Evolutionary conservation across 2,888 invertebrate species (phyloP).

Genomic region (Tinea pellionella): DNA sequence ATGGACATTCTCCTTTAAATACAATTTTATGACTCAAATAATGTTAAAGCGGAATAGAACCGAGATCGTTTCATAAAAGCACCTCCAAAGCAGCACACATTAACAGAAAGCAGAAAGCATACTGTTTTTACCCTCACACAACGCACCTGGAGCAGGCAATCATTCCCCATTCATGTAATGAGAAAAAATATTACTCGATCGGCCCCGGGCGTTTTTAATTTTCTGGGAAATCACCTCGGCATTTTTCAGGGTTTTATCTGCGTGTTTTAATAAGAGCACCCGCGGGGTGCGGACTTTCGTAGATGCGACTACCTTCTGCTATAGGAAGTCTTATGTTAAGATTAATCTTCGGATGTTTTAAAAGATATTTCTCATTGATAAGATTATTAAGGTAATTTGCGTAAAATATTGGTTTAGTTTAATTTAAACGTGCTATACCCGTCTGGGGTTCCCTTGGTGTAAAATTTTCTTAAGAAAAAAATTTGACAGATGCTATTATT

Average conservation of each 20-base stretch:
- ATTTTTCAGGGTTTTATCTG: constrained; percentile 24
- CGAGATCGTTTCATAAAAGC: not conserved
- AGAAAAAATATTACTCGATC: constrained; percentile 53
- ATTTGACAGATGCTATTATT: too few relatives aligned
- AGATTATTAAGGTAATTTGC: constrained; percentile 1
- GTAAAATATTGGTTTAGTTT: not conserved
- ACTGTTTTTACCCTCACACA: constrained; percentile 20
- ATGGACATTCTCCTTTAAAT: too few relatives aligned
- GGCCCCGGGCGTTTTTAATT: constrained; percentile 66
- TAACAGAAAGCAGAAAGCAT: constrained; percentile 5
- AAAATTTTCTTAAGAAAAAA: too few relatives aligned
- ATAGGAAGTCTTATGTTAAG: not conserved
- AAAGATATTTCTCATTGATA: not conserved
- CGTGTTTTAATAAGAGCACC: constrained; percentile 25
- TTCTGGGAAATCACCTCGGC: constrained; percentile 55
- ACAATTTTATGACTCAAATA: too few relatives aligned
- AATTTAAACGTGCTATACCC: not conserved
- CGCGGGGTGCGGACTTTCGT: constrained; percentile 16
- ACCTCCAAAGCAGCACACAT: not conserved
- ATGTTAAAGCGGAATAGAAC: not conserved
- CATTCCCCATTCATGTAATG: constrained; percentile 40
- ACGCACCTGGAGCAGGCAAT: constrained; percentile 50
- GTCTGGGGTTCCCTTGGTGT: too few relatives aligned
- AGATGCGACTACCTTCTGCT: constrained; percentile 2
- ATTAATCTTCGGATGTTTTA: constrained; percentile 1